Conservation (phyloP, 2,888 invertebrate genomes). For the Drosophila phalerata region DNA sequence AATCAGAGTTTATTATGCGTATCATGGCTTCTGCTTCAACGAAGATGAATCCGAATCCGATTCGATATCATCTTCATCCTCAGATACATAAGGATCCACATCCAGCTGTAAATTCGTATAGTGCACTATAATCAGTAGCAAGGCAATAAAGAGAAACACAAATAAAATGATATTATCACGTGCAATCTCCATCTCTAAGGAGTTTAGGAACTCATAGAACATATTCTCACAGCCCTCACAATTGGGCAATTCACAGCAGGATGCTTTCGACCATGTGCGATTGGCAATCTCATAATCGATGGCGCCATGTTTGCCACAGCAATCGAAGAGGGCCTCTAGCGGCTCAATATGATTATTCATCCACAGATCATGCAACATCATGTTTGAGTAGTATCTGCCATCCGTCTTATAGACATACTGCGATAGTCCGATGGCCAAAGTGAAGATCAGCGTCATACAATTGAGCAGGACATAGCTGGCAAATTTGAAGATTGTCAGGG, state of each 20-base stretch:
- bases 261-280: conserved; percentile 40
- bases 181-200: conserved; percentile 52
- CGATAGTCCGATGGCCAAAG: conserved; percentile 34
- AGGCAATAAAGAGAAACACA: conserved; percentile 15
- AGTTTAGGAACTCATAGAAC: conserved; percentile 26
- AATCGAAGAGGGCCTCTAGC: conserved; percentile 47
- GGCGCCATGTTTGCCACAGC: conserved; percentile 52
- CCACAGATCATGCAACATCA: conserved; percentile 53
- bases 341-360: not conserved
- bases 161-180: conserved; percentile 55
- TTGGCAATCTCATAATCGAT: conserved; percentile 47
- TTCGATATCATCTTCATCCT: conserved; percentile 22
- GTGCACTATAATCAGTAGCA: conserved; percentile 29
- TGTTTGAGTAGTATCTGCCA: conserved; percentile 16
- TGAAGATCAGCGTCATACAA: conserved; percentile 20
- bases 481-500: conserved; percentile 18
- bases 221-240: conserved; percentile 46
- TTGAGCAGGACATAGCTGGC: conserved; percentile 38
- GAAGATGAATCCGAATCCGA: not conserved
- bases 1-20: conserved; percentile 36
- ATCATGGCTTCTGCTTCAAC: conserved; percentile 2
- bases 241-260: conserved; percentile 47
- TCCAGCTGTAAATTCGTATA: not conserved
- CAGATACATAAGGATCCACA: conserved; percentile 27
- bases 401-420: not conserved